A percentile compares a stretch with the other conserved stretches of the same genome.
Conservation (phyloP, 2,113 vertebrate species). For the Xenopus borealis region DNA sequence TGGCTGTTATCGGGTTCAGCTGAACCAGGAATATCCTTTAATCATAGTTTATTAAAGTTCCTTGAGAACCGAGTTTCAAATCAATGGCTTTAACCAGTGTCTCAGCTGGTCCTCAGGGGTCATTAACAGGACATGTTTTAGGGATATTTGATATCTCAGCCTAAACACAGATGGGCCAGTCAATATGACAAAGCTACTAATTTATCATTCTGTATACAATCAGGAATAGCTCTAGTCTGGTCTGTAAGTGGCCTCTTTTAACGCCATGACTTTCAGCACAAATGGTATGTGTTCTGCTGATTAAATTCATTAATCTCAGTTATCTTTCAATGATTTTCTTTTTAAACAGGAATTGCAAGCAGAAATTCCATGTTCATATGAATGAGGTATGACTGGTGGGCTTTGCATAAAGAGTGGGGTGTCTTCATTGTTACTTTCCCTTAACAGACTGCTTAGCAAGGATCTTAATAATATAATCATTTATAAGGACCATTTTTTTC, state of each 20-base stretch:
- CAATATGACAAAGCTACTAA: not conserved
- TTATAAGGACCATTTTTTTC: too few species aligned
- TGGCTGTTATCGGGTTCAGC: not conserved
- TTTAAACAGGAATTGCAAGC: not conserved
- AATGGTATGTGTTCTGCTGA: not conserved
- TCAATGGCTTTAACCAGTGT: not conserved
- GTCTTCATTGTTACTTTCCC: too few species aligned
- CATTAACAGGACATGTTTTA: constrained; percentile 4
- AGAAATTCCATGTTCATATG: not conserved
- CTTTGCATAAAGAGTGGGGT: too few species aligned
- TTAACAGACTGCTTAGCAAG: too few species aligned
- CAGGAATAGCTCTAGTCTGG: not conserved
- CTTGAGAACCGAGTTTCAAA: not conserved
- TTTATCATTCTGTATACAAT: not conserved
- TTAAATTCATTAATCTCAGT: not conserved
- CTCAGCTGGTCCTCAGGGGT: not conserved
- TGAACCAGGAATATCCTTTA: not conserved
- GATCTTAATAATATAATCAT: too few species aligned
- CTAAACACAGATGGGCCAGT: not conserved
- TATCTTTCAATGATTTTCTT: not conserved
- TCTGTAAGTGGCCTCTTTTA: not conserved
- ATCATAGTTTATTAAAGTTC: constrained; percentile 3
- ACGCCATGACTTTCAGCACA: not conserved
- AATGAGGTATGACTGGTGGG: not conserved
- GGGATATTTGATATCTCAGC: constrained; percentile 5